These are phyloP conservation scores for Nephrotoma flavescens DNA, from an alignment of 2,888 invertebrate genomes.

Conservation along the genomic window DNA sequence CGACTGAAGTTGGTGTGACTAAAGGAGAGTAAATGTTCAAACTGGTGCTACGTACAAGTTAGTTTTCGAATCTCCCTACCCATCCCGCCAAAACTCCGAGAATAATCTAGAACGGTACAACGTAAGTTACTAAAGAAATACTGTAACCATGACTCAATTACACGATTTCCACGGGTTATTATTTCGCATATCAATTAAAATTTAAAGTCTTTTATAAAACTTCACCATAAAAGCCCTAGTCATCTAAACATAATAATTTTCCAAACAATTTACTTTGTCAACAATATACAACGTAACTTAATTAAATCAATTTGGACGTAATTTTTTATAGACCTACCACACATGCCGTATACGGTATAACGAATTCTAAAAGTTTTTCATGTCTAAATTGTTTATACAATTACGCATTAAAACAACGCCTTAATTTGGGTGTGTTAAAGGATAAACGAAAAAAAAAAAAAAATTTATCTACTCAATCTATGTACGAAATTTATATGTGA, in stretches of 20 bases:
- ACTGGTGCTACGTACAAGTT: too few species aligned
- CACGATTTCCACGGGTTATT: too few species aligned
- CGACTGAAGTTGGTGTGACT: too few species aligned
- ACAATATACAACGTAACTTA: background rate
- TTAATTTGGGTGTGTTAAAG: background rate
- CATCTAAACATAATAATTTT: background rate
- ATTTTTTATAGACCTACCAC: background rate
- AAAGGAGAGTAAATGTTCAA: too few species aligned
- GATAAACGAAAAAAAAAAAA: background rate
- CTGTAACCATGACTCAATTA: too few species aligned
- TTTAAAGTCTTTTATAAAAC: too few species aligned
- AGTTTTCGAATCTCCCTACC: too few species aligned
- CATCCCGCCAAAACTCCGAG: too few species aligned
- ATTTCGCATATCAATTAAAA: too few species aligned
- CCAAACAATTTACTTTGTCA: background rate
- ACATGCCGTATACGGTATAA: background rate
- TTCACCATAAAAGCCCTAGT: background rate
- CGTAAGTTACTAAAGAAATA: too few species aligned
- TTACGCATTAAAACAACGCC: background rate
- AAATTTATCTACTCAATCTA: background rate
- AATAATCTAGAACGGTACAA: too few species aligned
- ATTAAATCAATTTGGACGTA: background rate
- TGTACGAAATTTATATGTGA: background rate
- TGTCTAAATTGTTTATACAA: background rate
- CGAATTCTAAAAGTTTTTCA: background rate